Evolutionary conservation across 2,888 invertebrate genomes (phyloP), one percentile per base, ranked within the genome.

Genomic region (Eristalinus sepulchralis): DNA sequence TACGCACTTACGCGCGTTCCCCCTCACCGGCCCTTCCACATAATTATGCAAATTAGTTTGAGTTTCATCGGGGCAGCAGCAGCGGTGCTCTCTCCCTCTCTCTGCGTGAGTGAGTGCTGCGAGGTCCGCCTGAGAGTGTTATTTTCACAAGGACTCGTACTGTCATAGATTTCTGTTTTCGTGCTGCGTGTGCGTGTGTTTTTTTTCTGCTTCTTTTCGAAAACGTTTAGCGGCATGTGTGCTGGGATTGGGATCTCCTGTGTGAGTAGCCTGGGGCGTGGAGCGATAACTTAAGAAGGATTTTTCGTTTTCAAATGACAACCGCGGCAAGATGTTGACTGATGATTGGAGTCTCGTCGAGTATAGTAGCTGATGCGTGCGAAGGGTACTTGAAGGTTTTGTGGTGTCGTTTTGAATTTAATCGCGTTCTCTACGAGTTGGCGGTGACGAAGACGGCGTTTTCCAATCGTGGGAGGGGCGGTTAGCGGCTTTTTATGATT

Each of bases 1-100:
- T 85, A 85, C 72, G 85, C 78, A 78, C 75, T 81, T 85, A 77
- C 67, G 75, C 5, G 5, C 47, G 17, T 82, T 86, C 78, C 78
- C 81, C 82, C 78, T 83, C 36, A 70, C 70, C 72, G 70, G 53
- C 82, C 55, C 82, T 73, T 83, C 60, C 78, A 86, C 85, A 83
- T 86, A 86, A 86, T 86, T 86, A 86, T 86, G 85, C 85, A 86
- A 86, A 86, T 86, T 83, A 78, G 78, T 86, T 82, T 81, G 71
- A 57, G 31, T 76, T 76, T 81, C 71, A 81, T 71, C 60, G 60
- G 10, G 34, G 72, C 39, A 75, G 62, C 71, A 39, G 24, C 71
- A 80, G 62, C 71, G n/a, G 24, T 64, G 60, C 62, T 78, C 27
- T 27, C 36, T 79, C 27, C 5, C 36, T 79, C 47, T 47, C 78